These are phyloP conservation scores for Fragum fragum DNA, from an alignment of 2,888 invertebrate genomes.

Conservation along the genomic window DNA sequence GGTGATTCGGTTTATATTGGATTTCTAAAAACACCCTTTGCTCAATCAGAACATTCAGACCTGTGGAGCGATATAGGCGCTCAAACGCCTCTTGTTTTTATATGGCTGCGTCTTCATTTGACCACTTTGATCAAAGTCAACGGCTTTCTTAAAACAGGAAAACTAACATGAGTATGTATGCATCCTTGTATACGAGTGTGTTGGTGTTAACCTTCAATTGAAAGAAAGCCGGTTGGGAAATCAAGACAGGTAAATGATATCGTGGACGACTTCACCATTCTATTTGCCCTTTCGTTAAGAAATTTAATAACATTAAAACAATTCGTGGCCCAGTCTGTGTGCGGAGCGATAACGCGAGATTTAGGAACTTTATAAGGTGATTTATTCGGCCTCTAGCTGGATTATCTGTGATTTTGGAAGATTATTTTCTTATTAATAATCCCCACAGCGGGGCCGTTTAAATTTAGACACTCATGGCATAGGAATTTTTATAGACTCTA, in stretches of 20 bases:
- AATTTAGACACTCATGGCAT: slow-evolving; percentile 63
- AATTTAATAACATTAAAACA: slow-evolving; percentile 72
- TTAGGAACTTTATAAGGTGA: slow-evolving; percentile 62
- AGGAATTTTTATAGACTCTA: slow-evolving; percentile 65
- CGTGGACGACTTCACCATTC: slow-evolving; percentile 19
- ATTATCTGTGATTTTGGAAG: slow-evolving; percentile 61
- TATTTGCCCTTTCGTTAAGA: slow-evolving; percentile 50
- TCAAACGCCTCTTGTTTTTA: too few species aligned
- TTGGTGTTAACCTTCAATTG: too few species aligned
- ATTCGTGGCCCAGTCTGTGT: slow-evolving; percentile 55
- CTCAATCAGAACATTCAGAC: too few species aligned
- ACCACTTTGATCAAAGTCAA: too few species aligned
- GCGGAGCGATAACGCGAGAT: slow-evolving; percentile 62
- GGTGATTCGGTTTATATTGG: too few species aligned
- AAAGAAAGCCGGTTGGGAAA: not conserved
- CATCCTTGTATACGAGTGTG: too few species aligned
- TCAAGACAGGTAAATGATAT: slow-evolving; percentile 7
- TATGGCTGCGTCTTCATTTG: too few species aligned
- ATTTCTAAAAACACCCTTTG: too few species aligned
- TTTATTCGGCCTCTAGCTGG: slow-evolving; percentile 62
- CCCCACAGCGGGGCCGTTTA: slow-evolving; percentile 60
- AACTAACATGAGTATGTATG: too few species aligned
- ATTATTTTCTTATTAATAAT: slow-evolving; percentile 71
- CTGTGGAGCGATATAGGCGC: too few species aligned
- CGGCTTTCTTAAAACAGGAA: too few species aligned